phyloP scores from a whole-genome alignment of 1,140 invertebrate genomes.

The Calosoma granatense region DNA sequence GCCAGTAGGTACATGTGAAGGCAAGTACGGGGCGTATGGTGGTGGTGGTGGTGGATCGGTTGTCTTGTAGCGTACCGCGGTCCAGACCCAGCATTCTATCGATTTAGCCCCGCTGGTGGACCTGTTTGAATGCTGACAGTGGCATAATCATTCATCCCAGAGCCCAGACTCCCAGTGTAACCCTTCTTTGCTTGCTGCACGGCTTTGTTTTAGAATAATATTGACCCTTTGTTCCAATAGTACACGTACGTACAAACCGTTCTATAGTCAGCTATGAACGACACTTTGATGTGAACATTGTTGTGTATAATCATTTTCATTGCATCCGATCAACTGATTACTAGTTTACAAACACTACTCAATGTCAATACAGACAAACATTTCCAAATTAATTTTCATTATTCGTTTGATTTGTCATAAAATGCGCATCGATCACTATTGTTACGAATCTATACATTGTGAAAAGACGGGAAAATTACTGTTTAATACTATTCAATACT shows the following conservation, averaged over 20 bases:
- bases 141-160: neutral
- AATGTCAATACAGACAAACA: neutral
- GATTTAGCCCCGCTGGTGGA: neutral
- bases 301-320: neutral
- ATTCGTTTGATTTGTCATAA: neutral
- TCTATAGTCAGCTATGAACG: neutral
- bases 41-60: too few species aligned
- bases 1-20: neutral
- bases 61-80: too few species aligned
- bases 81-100: neutral
- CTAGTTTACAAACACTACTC: too few species aligned
- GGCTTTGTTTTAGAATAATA: neutral
- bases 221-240: neutral
- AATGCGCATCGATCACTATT: too few species aligned
- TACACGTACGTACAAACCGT: neutral
- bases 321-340: neutral
- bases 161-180: too few species aligned
- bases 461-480: too few species aligned
- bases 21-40: too few species aligned
- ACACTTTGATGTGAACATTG: neutral
- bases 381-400: neutral
- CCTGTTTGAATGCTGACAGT: constrained; percentile 5
- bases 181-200: neutral
- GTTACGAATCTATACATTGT: too few species aligned
- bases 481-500: too few species aligned